phyloP scores from a whole-genome alignment of 2,797 vertebrate genomes.

The Lycodopsis pacificus region DNA sequence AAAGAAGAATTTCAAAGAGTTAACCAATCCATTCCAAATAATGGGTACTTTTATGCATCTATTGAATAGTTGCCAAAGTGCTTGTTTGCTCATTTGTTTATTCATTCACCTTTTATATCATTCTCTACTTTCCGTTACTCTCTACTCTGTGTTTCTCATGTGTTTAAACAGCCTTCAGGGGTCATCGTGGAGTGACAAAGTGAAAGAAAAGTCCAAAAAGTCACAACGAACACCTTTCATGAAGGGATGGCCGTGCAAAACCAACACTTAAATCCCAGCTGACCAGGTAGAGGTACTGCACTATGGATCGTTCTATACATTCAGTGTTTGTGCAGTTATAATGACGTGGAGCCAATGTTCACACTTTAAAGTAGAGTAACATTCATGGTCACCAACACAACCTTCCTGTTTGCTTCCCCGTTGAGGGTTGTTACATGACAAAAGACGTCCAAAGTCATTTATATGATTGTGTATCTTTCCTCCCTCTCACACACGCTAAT shows the following conservation, averaged over 20 bases:
- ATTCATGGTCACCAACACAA: slow-evolving; percentile 59
- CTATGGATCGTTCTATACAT: neutral
- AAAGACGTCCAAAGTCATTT: slow-evolving; percentile 79
- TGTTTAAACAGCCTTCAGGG: neutral
- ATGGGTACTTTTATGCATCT: neutral
- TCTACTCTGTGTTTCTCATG: neutral
- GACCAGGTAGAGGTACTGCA: slow-evolving; percentile 9
- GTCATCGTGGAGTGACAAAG: neutral
- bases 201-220: neutral
- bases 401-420: slow-evolving; percentile 55
- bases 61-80: neutral
- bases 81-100: neutral
- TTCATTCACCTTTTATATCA: neutral
- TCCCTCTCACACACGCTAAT: slow-evolving; percentile 78
- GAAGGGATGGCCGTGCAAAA: slow-evolving; percentile 1
- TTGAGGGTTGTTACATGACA: slow-evolving; percentile 67
- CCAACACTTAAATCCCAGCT: slow-evolving; percentile 8
- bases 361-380: slow-evolving; percentile 46
- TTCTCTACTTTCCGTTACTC: neutral
- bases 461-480: slow-evolving; percentile 78
- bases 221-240: neutral
- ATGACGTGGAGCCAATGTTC: slow-evolving; percentile 36
- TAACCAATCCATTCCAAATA: neutral
- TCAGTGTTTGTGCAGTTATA: slow-evolving; percentile 23
- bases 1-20: no score